Percentiles rank a stretch among this genome's conserved stretches.
Evolutionary conservation across 1,140 invertebrate species (phyloP).

Genomic region (Pollicipes pollicipes): DNA sequence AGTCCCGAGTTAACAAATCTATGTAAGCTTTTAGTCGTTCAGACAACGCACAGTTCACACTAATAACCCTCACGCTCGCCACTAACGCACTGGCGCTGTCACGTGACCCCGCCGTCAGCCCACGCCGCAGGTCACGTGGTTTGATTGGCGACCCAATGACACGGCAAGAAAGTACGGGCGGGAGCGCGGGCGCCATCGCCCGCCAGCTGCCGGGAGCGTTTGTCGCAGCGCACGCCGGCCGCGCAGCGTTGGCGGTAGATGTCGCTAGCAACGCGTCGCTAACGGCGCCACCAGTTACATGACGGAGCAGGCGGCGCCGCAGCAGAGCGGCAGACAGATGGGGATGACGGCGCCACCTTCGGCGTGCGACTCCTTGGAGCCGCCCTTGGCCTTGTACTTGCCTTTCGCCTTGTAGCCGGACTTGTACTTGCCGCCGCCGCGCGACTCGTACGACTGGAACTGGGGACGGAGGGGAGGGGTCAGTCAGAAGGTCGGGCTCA

Average conservation of each 20-base stretch:
- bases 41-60: neutral
- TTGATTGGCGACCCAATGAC: too few species aligned
- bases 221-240: too few species aligned
- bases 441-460: constrained; percentile 16
- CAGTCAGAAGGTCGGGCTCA: too few species aligned
- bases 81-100: neutral
- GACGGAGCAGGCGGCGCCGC: constrained; percentile 19
- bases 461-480: constrained; percentile 1
- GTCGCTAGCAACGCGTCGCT: neutral
- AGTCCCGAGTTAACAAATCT: neutral
- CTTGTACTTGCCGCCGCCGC: constrained; percentile 18
- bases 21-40: neutral
- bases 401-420: constrained; percentile 19
- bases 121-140: neutral
- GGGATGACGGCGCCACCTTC: constrained; percentile 20
- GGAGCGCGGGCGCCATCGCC: too few species aligned
- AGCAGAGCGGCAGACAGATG: constrained; percentile 20
- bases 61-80: neutral
- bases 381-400: neutral
- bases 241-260: neutral
- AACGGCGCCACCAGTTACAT: constrained; percentile 14
- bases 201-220: too few species aligned
- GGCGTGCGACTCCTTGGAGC: constrained; percentile 8
- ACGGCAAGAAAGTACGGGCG: too few species aligned
- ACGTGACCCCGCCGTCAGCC: neutral